A percentile compares a stretch with the other conserved stretches of the same genome.
These are phyloP conservation scores for Mormyrus iriodes DNA, from an alignment of 2,113 vertebrate species.

Conservation along the genomic window DNA sequence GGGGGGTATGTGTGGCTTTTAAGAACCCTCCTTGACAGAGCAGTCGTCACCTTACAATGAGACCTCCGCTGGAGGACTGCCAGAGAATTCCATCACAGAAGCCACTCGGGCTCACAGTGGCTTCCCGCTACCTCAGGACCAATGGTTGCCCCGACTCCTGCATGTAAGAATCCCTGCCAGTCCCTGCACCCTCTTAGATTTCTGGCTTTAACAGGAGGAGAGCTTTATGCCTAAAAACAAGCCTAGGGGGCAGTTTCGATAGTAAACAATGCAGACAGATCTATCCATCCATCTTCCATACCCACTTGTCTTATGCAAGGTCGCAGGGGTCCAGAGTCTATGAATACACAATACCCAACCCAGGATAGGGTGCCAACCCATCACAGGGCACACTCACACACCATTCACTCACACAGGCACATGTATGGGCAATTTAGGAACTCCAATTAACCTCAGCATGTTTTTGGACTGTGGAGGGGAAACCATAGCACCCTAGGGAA, in stretches of 20 bases:
- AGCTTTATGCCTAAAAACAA: not conserved
- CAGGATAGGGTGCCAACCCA: not conserved
- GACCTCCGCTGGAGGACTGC: conserved; percentile 55
- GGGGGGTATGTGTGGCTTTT: not conserved
- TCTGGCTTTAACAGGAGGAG: not conserved
- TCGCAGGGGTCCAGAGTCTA: too few species aligned
- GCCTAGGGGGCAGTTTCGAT: not conserved
- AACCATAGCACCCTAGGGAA: not conserved
- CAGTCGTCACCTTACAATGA: conserved; percentile 51
- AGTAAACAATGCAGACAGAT: not conserved
- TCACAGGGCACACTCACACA: not conserved
- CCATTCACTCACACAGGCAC: not conserved
- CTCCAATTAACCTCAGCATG: not conserved
- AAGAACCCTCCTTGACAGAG: conserved; percentile 30
- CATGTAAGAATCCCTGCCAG: not conserved
- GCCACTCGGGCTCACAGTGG: not conserved
- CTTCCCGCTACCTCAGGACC: not conserved
- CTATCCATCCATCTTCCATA: too few species aligned
- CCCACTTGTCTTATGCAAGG: too few species aligned
- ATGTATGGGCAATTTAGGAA: not conserved
- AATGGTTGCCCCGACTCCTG: not conserved
- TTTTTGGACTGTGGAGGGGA: not conserved
- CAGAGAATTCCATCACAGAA: conserved; percentile 42
- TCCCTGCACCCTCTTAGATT: not conserved
- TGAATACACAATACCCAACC: too few species aligned